These are phyloP conservation scores for Ascidia mentula DNA, from an alignment of 23 tunicate species.

Conservation along the genomic window DNA sequence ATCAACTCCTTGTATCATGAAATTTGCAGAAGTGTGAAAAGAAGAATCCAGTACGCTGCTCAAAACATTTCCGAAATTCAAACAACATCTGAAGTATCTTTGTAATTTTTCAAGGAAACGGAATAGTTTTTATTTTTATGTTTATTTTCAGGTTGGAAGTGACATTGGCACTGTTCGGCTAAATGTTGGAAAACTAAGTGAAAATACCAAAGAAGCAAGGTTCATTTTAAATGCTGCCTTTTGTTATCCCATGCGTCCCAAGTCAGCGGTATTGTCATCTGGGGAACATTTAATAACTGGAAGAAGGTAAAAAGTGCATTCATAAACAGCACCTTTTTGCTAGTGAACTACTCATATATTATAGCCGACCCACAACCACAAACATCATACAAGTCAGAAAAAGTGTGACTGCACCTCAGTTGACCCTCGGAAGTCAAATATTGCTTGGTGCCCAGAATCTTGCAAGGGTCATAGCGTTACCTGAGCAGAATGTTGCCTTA, in stretches of 20 bases:
- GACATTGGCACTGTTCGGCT: not conserved
- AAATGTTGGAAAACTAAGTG: constrained; percentile 2
- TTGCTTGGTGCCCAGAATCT: constrained; percentile 81
- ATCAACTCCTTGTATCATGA: constrained; percentile 44
- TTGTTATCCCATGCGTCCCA: constrained; percentile 78
- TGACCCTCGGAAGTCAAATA: constrained; percentile 56
- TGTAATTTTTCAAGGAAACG: not conserved
- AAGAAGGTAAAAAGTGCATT: constrained; percentile 23
- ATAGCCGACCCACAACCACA: not conserved
- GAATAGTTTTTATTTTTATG: not conserved
- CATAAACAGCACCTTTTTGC: too few relatives aligned
- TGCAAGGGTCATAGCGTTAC: constrained; percentile 76
- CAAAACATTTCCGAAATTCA: not conserved
- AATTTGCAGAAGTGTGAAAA: constrained; percentile 52
- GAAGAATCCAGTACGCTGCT: constrained; percentile 11
- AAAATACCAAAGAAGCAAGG: constrained; percentile 24
- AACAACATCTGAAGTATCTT: too few relatives aligned
- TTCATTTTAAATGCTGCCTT: constrained; percentile 54
- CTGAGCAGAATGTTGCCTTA: constrained; percentile 69
- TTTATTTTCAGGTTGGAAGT: not conserved
- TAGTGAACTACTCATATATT: too few relatives aligned
- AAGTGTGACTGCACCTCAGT: not conserved
- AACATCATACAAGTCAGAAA: not conserved
- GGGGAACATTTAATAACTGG: constrained; percentile 73
- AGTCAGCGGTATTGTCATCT: constrained; percentile 72